phyloP scores from a whole-genome alignment of 2,113 vertebrate genomes.

The Nibea coibor region DNA sequence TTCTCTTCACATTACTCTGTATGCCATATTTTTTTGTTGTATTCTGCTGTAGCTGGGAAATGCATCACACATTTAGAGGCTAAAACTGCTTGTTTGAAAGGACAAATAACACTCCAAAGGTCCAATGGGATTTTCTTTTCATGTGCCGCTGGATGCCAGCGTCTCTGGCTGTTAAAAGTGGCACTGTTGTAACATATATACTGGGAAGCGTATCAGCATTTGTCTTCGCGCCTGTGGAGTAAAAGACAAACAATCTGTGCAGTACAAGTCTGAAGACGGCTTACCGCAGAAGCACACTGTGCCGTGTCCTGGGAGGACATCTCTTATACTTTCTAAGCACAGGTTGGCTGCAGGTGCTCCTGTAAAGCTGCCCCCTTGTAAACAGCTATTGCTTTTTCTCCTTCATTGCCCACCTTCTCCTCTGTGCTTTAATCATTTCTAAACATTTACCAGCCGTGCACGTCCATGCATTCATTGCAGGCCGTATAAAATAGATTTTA shows the following conservation, averaged over 20 bases:
- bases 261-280: slow-evolving; percentile 4
- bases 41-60: background rate
- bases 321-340: slow-evolving; percentile 44
- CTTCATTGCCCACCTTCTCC: slow-evolving; percentile 6
- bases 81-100: slow-evolving; percentile 14
- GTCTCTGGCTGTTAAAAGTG: slow-evolving; percentile 24
- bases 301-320: slow-evolving; percentile 22
- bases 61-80: background rate
- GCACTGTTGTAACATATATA: background rate
- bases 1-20: slow-evolving; percentile 3
- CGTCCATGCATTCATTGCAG: background rate
- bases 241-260: slow-evolving; percentile 24
- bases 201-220: slow-evolving; percentile 11
- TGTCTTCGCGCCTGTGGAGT: slow-evolving; percentile 31
- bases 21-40: background rate
- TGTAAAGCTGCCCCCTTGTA: slow-evolving; percentile 31
- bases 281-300: slow-evolving; percentile 19
- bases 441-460: slow-evolving; percentile 23
- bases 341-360: slow-evolving; percentile 43
- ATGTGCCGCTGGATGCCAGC: background rate
- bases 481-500: slow-evolving; percentile 3
- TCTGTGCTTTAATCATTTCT: slow-evolving; percentile 15
- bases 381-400: background rate
- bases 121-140: background rate
- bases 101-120: slow-evolving; percentile 8